phyloP scores from a whole-genome alignment of 35 echinoderm and acorn worm genomes.

The Lytechinus pictus region DNA sequence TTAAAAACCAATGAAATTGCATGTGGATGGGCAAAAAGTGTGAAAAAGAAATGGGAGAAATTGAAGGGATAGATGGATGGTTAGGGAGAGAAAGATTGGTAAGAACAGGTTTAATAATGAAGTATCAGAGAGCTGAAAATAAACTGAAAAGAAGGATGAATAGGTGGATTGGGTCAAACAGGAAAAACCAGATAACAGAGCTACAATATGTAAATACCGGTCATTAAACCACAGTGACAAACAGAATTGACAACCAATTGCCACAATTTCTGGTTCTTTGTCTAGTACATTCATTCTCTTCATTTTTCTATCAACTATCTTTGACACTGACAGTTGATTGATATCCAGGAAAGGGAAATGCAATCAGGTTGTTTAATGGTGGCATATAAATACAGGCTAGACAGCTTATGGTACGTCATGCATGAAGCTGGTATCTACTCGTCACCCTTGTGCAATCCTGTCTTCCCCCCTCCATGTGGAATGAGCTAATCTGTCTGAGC shows the following conservation, averaged over 20 bases:
- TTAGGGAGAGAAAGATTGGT: background rate
- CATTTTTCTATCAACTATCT: background rate
- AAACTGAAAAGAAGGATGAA: background rate
- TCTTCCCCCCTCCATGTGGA: background rate
- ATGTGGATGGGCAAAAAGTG: background rate
- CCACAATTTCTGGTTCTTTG: background rate
- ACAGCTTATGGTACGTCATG: background rate
- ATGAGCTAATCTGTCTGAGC: slow-evolving; percentile 10
- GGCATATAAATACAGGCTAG: background rate
- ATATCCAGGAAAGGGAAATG: background rate
- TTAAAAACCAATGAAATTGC: no score
- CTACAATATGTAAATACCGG: background rate
- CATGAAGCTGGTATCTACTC: background rate
- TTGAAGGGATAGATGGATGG: background rate
- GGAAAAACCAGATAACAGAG: background rate
- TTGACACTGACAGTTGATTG: background rate
- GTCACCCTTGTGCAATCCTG: background rate
- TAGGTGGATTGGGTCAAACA: background rate
- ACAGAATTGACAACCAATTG: background rate
- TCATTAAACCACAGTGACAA: background rate
- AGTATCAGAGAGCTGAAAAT: background rate
- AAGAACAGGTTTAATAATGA: background rate
- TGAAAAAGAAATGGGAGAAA: background rate
- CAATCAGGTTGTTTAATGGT: background rate
- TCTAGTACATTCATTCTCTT: background rate